Base-by-base conservation (phyloP, 1,140 invertebrate species). In the Penaeus japonicus region DNA sequence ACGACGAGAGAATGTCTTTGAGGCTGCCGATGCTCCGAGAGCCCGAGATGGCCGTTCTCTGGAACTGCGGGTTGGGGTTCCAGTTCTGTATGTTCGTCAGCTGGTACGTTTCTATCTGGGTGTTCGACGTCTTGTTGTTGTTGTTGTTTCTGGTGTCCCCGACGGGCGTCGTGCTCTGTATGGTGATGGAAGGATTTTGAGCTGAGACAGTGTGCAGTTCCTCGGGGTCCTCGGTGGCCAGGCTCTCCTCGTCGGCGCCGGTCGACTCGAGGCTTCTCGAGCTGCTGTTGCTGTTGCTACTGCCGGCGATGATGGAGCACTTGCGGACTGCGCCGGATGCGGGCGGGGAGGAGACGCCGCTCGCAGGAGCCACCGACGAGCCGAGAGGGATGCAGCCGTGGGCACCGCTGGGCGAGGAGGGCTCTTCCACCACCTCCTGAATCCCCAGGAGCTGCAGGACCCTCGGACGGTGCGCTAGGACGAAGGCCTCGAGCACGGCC, bases 401-500 rank as follows among this genome's bases (percentile, higher is more conserved):
- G 35, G 53, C 32, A n/a, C n/a, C n/a, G n/a, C 53, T 32, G 24
- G 77, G 22, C 12, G 77, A 47, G 39, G n/a, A 24, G 35, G 35
- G 32, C 53, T 79, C 30, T 30, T 79, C 47, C 5, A 59, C 22
- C 20, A 86, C 65, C 32, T 89, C 84, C 78, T 39, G 59, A 27
- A 90, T 86, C 47, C 88, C 90, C 12, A 90, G 82, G 4, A 90
- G 73, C 54, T 90, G 90, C 39, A 90, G 88, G 27, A 90, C 90
- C 73, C 90, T 75, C 22, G 82, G 77, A 22, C 89, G 88, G 79
- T 90, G 88, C 73, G 90, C 88, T 30, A 90, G 81, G 15, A 90
- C 90, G 80, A 90, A 90, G 22, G 90, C 90, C 73, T 90, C 90
- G 18, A 90, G 85, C 32, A 90, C 90, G 53, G 90, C 90, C n/a